Conservation (phyloP, 92 coral and sea anemone genomes). For the Plumapathes pennacea region DNA sequence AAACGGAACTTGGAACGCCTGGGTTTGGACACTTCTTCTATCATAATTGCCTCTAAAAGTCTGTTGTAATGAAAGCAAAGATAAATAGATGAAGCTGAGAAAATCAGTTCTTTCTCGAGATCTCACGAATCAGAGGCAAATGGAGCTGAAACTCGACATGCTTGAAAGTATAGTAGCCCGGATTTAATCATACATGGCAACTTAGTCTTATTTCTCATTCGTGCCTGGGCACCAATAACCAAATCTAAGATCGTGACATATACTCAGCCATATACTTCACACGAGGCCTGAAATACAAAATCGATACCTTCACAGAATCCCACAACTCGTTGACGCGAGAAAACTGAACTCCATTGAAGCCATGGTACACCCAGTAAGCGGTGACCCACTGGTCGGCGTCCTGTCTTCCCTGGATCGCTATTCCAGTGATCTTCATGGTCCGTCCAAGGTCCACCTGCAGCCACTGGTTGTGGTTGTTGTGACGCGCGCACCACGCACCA, state of each 20-base stretch:
- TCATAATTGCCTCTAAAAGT: slow-evolving; percentile 71
- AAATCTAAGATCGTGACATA: too few relatives aligned
- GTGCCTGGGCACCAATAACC: too few relatives aligned
- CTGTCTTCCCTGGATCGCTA: slow-evolving; percentile 86
- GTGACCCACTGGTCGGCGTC: slow-evolving; percentile 56
- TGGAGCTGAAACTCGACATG: too few relatives aligned
- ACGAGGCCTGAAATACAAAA: too few relatives aligned
- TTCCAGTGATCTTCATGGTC: slow-evolving; percentile 59
- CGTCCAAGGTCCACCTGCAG: slow-evolving; percentile 54
- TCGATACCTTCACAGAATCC: slow-evolving; percentile 28
- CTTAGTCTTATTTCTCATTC: too few relatives aligned
- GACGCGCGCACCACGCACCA: slow-evolving; percentile 69
- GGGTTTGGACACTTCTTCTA: slow-evolving; percentile 43
- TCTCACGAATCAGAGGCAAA: too few relatives aligned
- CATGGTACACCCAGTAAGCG: slow-evolving; percentile 59
- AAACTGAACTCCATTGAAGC: slow-evolving; percentile 71
- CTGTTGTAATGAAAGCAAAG: slow-evolving; percentile 11
- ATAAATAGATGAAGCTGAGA: not conserved
- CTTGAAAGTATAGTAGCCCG: too few relatives aligned
- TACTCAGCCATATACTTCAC: too few relatives aligned
- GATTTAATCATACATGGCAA: too few relatives aligned
- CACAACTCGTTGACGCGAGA: slow-evolving; percentile 62
- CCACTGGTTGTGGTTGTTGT: slow-evolving; percentile 59
- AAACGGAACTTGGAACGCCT: slow-evolving; percentile 47
- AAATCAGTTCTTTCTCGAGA: too few relatives aligned